Evolutionary conservation across 2,888 invertebrate genomes (phyloP).

Genomic region (Caenorhabditis afra): DNA sequence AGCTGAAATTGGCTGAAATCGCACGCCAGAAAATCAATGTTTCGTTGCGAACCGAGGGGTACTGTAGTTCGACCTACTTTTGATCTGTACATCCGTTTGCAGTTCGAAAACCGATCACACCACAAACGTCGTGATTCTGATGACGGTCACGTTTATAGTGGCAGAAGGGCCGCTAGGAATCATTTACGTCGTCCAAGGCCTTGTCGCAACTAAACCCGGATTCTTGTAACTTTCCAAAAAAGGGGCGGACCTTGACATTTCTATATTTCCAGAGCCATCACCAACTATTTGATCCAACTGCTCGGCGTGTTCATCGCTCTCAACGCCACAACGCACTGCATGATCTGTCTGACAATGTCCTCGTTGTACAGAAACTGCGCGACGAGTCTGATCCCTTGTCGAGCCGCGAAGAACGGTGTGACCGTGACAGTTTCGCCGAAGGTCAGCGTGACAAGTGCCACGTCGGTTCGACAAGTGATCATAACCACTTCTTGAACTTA

Average conservation of each 20-base stretch:
- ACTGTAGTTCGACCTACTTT: neutral
- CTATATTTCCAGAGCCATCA: neutral
- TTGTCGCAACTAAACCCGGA: neutral
- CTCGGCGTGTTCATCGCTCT: conserved; percentile 8
- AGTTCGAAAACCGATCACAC: conserved; percentile 17
- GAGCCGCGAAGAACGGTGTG: neutral
- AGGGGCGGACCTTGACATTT: neutral
- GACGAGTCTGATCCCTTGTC: neutral
- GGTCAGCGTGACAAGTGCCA: conserved; percentile 6
- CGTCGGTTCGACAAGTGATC: neutral
- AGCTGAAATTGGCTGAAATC: neutral
- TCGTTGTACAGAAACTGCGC: conserved; percentile 15
- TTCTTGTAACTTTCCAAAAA: conserved; percentile 4
- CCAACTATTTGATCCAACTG: neutral
- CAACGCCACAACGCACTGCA: conserved; percentile 19
- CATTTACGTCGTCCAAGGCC: conserved; percentile 8
- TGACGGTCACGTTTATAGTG: conserved; percentile 33
- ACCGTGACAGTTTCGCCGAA: conserved; percentile 3
- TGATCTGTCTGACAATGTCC: conserved; percentile 24
- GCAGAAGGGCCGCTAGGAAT: conserved; percentile 28
- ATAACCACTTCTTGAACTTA: neutral
- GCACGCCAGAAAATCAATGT: conserved; percentile 2
- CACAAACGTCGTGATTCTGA: conserved; percentile 19
- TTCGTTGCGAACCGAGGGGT: conserved; percentile 1
- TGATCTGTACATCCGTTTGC: neutral